Evolutionary conservation across 2,113 vertebrate genomes (phyloP), one percentile per base, ranked within the genome.

Genomic region (Chrysochloris asiatica): DNA sequence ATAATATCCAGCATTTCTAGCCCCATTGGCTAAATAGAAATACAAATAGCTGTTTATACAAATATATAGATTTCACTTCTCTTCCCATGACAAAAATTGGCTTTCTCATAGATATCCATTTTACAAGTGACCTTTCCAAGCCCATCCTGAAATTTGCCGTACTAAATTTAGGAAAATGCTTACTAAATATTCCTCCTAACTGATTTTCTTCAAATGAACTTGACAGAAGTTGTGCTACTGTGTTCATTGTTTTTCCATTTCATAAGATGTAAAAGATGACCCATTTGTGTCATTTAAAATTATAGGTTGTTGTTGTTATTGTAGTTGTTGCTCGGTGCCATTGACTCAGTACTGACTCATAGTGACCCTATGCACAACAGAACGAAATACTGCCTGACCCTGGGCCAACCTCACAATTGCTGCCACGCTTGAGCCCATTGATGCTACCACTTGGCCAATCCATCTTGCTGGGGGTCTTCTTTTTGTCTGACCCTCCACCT

Each of bases 21-120:
- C 61, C 48, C 92, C 65, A 84, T 73, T 82, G 65, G 19, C n/a
- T 88, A 33, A 94, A 43, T 73, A 41, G 56, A 94, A 88, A 88
- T 76, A 43, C 7, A 77, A 17, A 73, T 28, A 75, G 4, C 1
- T 45, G 21, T 86, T 86, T 87, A 30, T 30, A 69, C 6, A 59
- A 72, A 91, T 12, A 56, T 56, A 19, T n/a, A 30, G 69, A 19
- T 92, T 33, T 75, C 33, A 22, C 47, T 95, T 85, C 88, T 90
- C 4, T n/a, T 4, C 28, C 56, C 21, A 14, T 84, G 41, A 14
- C 50, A 95, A 84, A 91, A 95, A 92, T 81, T 88, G 54, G 33
- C n/a, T 56, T 76, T 59, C 45, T 65, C 71, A 78, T 82, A 50
- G 72, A 52, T 28, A 54, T 61, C 33, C 28, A 85, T 89, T 87